Evolutionary conservation across 2,888 invertebrate genomes (phyloP).

Genomic region (Lissonota sp.): DNA sequence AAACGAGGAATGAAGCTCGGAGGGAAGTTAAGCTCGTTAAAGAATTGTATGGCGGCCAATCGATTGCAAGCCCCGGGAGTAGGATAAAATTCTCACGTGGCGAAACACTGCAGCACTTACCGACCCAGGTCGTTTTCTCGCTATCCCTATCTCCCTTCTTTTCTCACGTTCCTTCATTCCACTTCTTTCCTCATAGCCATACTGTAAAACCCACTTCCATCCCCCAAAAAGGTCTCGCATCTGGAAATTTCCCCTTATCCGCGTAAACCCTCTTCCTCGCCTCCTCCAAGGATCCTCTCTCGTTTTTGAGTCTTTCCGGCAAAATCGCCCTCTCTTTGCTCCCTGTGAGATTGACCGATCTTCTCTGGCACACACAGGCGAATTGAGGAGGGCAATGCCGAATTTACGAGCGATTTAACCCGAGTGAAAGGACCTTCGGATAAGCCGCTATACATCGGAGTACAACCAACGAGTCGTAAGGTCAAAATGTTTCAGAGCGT

Average conservation of each 20-base stretch:
- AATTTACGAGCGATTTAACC: constrained; percentile 45
- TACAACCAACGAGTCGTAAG: not conserved
- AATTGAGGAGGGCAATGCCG: not conserved
- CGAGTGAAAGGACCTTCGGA: constrained; percentile 15
- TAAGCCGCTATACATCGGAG: constrained; percentile 1
- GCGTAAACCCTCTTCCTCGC: no score
- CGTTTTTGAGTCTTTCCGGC: no score
- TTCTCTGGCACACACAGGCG: no score
- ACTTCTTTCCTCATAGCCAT: not conserved
- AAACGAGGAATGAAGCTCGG: constrained; percentile 61
- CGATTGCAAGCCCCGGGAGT: constrained; percentile 67
- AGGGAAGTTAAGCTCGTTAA: constrained; percentile 76
- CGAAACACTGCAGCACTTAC: constrained; percentile 67
- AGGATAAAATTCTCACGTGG: constrained; percentile 72
- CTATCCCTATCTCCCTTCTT: constrained; percentile 14
- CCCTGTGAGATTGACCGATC: no score
- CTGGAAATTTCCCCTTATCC: not conserved
- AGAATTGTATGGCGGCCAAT: constrained; percentile 72
- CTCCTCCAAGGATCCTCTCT: no score
- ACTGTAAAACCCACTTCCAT: no score
- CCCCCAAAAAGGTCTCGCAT: constrained; percentile 6
- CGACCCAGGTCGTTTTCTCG: constrained; percentile 59
- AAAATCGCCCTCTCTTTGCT: no score
- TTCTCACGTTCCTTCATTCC: constrained; percentile 49
- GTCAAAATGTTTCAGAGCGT: no score